Evolutionary conservation across 2,888 invertebrate species (phyloP), one percentile per base, ranked within the genome.

Genomic region (Exephanes ischioxanthus): DNA sequence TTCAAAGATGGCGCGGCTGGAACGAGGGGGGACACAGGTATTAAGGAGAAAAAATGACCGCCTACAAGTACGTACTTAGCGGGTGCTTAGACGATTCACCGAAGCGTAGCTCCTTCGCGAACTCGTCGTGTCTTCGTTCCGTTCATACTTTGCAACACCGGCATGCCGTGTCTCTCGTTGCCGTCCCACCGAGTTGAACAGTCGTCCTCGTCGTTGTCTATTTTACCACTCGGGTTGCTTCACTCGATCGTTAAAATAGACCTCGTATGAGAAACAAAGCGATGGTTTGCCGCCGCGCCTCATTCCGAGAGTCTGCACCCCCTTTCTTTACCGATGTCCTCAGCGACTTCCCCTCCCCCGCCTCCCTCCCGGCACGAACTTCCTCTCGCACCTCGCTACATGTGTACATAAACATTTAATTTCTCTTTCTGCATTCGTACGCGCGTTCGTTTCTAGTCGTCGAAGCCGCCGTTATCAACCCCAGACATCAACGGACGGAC

Each of bases 41-140:
- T 89, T 89, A 76, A 88, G 85, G 87, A 89, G 84, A 88, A 72
- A 90, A 92, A 93, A 93, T 92, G 89, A 92, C 88, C 89, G 90
- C 88, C 89, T 89, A 89, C 91, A 90, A 91, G 89, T 90, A 91
- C 89, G 89, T 92, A 91, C 91, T 93, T 93, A 92, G 90, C 90
- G 89, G 88, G 89, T 89, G 87, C 89, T 93, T 92, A 93, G 85
- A 82, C 85, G 84, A 87, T 55, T 90, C 93, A 92, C 88, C 93
- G 88, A 86, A 91, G 90, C 93, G 88, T 92, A 93, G 92, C 93
- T 93, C 93, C 93, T 92, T 90, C 88, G 81, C 80, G 70, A 79
- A 84, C 77, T 81, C 82, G 75, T 84, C 41, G 81, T 86, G 77
- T 84, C 84, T 83, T 86, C 86, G 82, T 79, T 63, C 81, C 73